These are phyloP conservation scores for Rhabdophis nuchalis DNA, from an alignment of 2,797 vertebrate genomes.

Conservation along the genomic window DNA sequence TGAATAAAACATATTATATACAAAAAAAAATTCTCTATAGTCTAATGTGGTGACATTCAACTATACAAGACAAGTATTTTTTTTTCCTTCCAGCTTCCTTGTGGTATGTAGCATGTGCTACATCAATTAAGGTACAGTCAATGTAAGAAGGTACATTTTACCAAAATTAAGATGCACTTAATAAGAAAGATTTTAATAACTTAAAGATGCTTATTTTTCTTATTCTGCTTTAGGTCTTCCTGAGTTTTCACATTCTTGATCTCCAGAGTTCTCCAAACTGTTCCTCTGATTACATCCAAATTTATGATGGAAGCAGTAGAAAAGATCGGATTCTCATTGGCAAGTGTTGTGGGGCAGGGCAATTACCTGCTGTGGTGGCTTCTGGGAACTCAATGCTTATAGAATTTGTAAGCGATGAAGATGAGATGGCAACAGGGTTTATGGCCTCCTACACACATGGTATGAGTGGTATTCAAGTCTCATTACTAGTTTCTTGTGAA, in stretches of 20 bases:
- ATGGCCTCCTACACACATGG: slow-evolving; percentile 60
- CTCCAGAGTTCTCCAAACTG: slow-evolving; percentile 55
- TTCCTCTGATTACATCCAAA: slow-evolving; percentile 63
- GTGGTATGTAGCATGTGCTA: not conserved
- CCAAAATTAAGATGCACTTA: not conserved
- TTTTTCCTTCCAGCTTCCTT: not conserved
- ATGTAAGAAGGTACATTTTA: not conserved
- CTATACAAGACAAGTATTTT: not conserved
- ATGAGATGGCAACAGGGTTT: slow-evolving; percentile 54
- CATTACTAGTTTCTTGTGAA: not conserved
- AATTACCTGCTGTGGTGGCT: slow-evolving; percentile 51
- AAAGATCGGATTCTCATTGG: slow-evolving; percentile 59
- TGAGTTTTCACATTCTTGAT: slow-evolving; percentile 64
- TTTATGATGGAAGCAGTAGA: slow-evolving; percentile 64
- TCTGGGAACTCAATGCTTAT: slow-evolving; percentile 56
- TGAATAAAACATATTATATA: not conserved
- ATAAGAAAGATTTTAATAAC: not conserved
- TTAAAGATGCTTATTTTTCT: not conserved
- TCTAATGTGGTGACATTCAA: not conserved
- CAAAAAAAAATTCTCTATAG: not conserved
- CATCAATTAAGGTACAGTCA: not conserved
- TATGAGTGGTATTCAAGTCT: slow-evolving; percentile 23
- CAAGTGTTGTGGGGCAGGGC: slow-evolving; percentile 54
- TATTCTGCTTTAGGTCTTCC: slow-evolving; percentile 54
- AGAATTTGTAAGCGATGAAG: slow-evolving; percentile 60